These are phyloP conservation scores for Neosilurus hyrtlii DNA, from an alignment of 2,797 vertebrate genomes.

Conservation along the genomic window DNA sequence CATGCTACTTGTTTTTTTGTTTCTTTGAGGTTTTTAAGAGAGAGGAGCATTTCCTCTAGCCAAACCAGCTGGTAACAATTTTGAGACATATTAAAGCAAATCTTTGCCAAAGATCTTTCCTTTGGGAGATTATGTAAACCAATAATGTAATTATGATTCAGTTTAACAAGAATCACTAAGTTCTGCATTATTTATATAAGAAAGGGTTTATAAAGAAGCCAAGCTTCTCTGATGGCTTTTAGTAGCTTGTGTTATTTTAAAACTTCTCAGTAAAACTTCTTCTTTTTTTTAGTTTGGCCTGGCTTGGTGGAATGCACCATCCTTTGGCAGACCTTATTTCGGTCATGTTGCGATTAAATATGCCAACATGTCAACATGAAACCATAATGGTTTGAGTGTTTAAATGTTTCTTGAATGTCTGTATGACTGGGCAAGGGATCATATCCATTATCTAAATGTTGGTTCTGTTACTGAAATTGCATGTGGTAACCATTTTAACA, in stretches of 20 bases:
- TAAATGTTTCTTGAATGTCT: constrained; percentile 24
- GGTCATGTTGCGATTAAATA: constrained; percentile 20
- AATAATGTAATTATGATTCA: constrained; percentile 73
- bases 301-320: constrained; percentile 24
- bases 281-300: constrained; percentile 40
- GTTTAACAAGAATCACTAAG: constrained; percentile 63
- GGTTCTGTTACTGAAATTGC: constrained; percentile 30
- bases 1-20: constrained; percentile 64
- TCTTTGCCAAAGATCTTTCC: constrained; percentile 72
- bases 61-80: constrained; percentile 77
- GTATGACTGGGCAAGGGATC: constrained; percentile 21
- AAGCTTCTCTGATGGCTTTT: constrained; percentile 49
- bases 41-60: constrained; percentile 73
- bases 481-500: constrained; percentile 25
- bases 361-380: constrained; percentile 40
- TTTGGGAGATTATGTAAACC: constrained; percentile 74
- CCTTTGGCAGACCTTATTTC: constrained; percentile 37
- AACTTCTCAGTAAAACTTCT: constrained; percentile 31
- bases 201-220: constrained; percentile 54
- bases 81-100: constrained; percentile 74
- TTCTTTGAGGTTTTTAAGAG: constrained; percentile 69
- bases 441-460: constrained; percentile 35
- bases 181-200: constrained; percentile 63
- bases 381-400: constrained; percentile 38
- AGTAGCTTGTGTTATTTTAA: constrained; percentile 54